phyloP scores from a whole-genome alignment of 1,140 invertebrate species.

The Paramacrobiotus metropolitanus region DNA sequence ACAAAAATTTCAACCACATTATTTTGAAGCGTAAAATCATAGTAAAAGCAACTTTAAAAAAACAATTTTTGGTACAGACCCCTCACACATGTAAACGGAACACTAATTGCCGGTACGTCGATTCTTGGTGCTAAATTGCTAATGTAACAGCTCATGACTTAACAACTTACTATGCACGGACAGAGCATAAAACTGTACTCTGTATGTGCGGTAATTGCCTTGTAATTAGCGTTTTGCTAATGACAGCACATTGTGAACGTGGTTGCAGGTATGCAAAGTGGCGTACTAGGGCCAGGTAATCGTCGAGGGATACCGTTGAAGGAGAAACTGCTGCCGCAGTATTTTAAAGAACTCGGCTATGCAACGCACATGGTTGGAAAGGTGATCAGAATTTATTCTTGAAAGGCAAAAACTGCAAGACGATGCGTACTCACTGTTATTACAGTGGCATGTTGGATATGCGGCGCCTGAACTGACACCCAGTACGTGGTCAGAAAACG shows the following conservation, averaged over 20 bases:
- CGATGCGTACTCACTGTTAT: constrained; percentile 3
- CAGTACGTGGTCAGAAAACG: constrained; percentile 13
- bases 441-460: constrained; percentile 51
- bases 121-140: too few relatives aligned
- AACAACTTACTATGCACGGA: background rate
- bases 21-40: too few relatives aligned
- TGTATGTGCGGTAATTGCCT: background rate
- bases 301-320: constrained; percentile 43
- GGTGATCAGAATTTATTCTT: constrained; percentile 7
- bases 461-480: constrained; percentile 45
- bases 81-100: too few relatives aligned
- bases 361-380: constrained; percentile 64
- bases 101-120: too few relatives aligned
- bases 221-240: background rate
- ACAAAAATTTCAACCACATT: too few relatives aligned
- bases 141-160: background rate
- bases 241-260: too few relatives aligned
- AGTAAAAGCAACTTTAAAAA: too few relatives aligned
- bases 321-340: constrained; percentile 45
- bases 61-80: too few relatives aligned
- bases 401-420: background rate
- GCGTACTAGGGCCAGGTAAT: constrained; percentile 42
- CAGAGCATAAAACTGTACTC: too few relatives aligned
- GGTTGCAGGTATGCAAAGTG: constrained; percentile 44
- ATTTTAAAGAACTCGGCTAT: constrained; percentile 49